Evolutionary conservation across 2,888 invertebrate species (phyloP), one percentile per base, ranked within the genome.

Genomic region (Diaperis boleti): DNA sequence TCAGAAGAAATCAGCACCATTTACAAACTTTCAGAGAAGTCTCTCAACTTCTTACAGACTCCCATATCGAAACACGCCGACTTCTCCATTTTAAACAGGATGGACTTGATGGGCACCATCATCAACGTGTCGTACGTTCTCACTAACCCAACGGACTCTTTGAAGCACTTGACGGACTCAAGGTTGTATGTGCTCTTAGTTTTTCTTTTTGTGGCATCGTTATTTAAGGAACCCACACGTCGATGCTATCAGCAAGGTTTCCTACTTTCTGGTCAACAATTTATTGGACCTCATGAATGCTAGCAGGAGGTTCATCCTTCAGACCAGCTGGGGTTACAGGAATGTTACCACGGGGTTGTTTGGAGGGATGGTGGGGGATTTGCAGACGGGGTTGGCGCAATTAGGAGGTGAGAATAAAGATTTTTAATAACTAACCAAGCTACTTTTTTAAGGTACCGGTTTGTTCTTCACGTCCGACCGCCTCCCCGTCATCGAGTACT

Each of bases 301-400:
- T 3, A 82, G 77, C 8, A 80, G 83, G 68, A 79, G 78, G 57
- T 84, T 82, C 69, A 69, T 82, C 6, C 84, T 83, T 68, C 82
- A 82, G 2, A 78, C 82, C 42, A 83, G 86, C 0, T 87, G 87
- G 87, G 87, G 87, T 0, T 87, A 87, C 66, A 78, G 74, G 50
- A 72, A 79, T 49, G 74, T 80, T 14, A 83, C 84, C 64, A 84
- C 85, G 0, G 79, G 82, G n/a, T 55, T 69, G 18, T 88, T 85
- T 72, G 83, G 82, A 67, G 87, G 87, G 29, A 85, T 88, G 84
- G 85, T 86, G 37, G 87, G 88, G 0, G 84, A 85, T 69, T 76
- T 88, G 64, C 81, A 84, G 3, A 79, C 82, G 61, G 82, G 83
- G 42, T 82, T 83, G 69, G 85, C 85, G 3, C 87, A 88, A 67